A percentile compares a stretch with the other conserved stretches of the same genome.
phyloP scores from a whole-genome alignment of 2,113 vertebrate genomes.

The Sakesphorus luctuosus region DNA sequence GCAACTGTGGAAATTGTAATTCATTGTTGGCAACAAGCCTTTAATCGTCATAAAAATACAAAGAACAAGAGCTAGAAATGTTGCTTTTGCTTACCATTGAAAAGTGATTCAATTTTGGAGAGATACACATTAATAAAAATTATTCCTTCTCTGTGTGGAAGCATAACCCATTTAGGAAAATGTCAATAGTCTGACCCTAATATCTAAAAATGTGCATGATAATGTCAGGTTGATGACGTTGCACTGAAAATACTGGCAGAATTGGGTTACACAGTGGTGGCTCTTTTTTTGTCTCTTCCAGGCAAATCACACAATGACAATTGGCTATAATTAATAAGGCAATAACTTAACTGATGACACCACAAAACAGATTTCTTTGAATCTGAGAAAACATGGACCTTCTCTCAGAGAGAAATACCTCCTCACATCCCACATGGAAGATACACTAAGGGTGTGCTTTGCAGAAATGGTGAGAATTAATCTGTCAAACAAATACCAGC shows the following conservation, averaged over 20 bases:
- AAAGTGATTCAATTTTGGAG: background rate
- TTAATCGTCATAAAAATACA: constrained; percentile 3
- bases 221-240: background rate
- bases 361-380: background rate
- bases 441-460: background rate
- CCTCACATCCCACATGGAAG: background rate
- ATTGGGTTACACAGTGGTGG: background rate
- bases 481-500: background rate
- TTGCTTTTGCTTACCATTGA: background rate
- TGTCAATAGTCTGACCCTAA: background rate
- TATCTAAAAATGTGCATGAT: background rate
- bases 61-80: background rate
- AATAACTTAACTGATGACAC: background rate
- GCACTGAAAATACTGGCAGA: background rate
- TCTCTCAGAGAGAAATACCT: background rate
- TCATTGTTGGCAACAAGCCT: background rate
- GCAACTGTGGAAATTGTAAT: background rate
- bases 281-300: background rate
- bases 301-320: background rate
- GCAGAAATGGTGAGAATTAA: constrained; percentile 9
- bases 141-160: background rate
- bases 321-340: background rate
- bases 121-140: background rate
- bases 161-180: background rate
- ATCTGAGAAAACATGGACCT: background rate